phyloP scores from a whole-genome alignment of 2,113 vertebrate genomes.

The Xenus cinereus region DNA sequence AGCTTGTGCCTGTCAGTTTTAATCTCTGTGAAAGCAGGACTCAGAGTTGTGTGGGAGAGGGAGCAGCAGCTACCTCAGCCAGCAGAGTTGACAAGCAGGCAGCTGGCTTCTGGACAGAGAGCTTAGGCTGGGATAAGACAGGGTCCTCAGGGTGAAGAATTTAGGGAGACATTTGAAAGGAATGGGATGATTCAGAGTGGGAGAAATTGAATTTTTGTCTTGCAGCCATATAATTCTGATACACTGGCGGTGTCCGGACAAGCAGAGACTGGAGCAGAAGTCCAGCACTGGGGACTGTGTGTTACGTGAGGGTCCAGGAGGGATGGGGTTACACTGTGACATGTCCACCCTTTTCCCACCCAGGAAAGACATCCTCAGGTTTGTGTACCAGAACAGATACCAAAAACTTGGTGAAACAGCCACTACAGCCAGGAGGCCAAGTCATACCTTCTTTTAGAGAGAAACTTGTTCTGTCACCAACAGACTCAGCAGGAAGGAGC shows the following conservation, averaged over 20 bases:
- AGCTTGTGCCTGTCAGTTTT: neutral
- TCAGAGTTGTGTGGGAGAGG: neutral
- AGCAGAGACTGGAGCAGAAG: neutral
- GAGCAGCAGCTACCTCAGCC: neutral
- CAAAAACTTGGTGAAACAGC: neutral
- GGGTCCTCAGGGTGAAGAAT: neutral
- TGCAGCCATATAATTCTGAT: neutral
- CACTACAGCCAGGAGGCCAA: too few species aligned
- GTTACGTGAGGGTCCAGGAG: neutral
- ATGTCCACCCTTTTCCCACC: neutral
- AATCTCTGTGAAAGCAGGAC: neutral
- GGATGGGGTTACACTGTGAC: neutral
- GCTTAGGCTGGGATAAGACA: neutral
- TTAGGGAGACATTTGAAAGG: neutral
- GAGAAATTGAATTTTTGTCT: neutral
- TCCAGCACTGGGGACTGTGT: fast-evolving
- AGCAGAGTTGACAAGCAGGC: neutral
- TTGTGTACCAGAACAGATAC: neutral
- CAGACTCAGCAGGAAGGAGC: neutral
- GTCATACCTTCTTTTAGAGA: neutral
- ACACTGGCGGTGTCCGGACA: neutral
- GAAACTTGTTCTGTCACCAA: neutral
- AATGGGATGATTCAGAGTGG: neutral
- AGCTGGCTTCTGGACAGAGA: neutral
- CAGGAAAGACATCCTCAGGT: neutral